Percentiles rank a stretch among this genome's conserved stretches.
phyloP scores from a whole-genome alignment of 2,888 invertebrate genomes.

The Seira musarum region DNA sequence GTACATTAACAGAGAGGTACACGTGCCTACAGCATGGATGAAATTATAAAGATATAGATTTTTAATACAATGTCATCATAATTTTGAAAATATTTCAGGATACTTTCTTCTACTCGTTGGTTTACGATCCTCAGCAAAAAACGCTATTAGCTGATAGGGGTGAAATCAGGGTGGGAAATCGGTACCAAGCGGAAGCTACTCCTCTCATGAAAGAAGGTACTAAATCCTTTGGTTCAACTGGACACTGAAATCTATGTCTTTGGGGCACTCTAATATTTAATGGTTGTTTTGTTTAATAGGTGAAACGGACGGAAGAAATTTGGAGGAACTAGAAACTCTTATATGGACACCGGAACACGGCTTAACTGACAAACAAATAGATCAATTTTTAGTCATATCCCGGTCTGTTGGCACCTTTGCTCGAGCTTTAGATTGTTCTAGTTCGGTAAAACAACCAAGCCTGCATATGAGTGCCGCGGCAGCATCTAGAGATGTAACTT shows the following conservation, averaged over 20 bases:
- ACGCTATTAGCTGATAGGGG: slow-evolving; percentile 99
- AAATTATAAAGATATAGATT: too few species aligned
- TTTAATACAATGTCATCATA: too few species aligned
- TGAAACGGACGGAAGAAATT: slow-evolving; percentile 79
- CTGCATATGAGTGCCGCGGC: slow-evolving; percentile 99
- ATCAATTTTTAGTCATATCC: slow-evolving; percentile 93
- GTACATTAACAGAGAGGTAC: slow-evolving; percentile 96
- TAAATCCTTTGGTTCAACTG: too few species aligned
- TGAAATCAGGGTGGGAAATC: slow-evolving; percentile 91
- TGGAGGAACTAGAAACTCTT: slow-evolving; percentile 88
- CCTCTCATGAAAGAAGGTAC: slow-evolving; percentile 85
- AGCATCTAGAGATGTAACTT: slow-evolving; percentile 97
- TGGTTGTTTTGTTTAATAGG: slow-evolving; percentile 70
- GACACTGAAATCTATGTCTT: too few species aligned
- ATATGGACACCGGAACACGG: slow-evolving; percentile 96
- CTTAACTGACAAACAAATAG: slow-evolving; percentile 95
- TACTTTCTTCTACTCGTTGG: slow-evolving; percentile 99
- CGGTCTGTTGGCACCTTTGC: slow-evolving; percentile 99
- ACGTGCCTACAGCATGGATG: too few species aligned
- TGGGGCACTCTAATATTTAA: not conserved
- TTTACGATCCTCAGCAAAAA: slow-evolving; percentile 99
- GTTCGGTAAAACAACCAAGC: slow-evolving; percentile 98
- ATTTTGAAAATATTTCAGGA: slow-evolving; percentile 78
- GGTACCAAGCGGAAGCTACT: slow-evolving; percentile 96
- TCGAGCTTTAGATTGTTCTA: slow-evolving; percentile 97